Percentiles rank a stretch among this genome's conserved stretches.
Conservation (phyloP, 2,797 vertebrate genomes). For the Phoebastria nigripes region DNA sequence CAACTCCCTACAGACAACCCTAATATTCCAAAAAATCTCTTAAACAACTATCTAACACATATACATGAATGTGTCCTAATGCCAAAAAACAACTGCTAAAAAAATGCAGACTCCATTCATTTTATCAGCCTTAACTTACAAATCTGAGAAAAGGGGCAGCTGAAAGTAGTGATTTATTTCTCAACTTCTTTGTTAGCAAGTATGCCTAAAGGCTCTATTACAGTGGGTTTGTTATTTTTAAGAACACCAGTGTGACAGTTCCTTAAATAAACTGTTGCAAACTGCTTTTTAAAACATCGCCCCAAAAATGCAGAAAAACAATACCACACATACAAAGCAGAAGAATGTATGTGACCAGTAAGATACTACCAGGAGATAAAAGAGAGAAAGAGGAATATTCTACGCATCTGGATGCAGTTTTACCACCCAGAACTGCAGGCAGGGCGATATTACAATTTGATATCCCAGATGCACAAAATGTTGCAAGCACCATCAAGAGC, state of each 20-base stretch:
- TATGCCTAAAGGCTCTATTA: background rate
- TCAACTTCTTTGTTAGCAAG: background rate
- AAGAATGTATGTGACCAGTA: background rate
- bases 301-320: background rate
- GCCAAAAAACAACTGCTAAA: background rate
- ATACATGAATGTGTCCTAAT: background rate
- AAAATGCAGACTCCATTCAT: background rate
- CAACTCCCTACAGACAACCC: background rate
- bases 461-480: background rate
- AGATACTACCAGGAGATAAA: background rate
- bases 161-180: background rate
- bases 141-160: background rate
- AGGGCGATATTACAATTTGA: background rate
- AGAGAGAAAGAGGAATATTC: background rate
- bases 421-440: background rate
- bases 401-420: background rate
- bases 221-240: background rate
- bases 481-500: background rate
- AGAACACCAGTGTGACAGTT: background rate
- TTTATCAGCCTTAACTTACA: background rate
- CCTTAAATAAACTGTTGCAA: background rate
- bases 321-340: background rate
- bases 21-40: background rate
- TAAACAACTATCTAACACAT: background rate
- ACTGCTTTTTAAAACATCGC: background rate